Percentiles rank a stretch among this genome's conserved stretches.
These are phyloP conservation scores for Syngnathus acus DNA, from an alignment of 2,797 vertebrate genomes.

Conservation along the genomic window DNA sequence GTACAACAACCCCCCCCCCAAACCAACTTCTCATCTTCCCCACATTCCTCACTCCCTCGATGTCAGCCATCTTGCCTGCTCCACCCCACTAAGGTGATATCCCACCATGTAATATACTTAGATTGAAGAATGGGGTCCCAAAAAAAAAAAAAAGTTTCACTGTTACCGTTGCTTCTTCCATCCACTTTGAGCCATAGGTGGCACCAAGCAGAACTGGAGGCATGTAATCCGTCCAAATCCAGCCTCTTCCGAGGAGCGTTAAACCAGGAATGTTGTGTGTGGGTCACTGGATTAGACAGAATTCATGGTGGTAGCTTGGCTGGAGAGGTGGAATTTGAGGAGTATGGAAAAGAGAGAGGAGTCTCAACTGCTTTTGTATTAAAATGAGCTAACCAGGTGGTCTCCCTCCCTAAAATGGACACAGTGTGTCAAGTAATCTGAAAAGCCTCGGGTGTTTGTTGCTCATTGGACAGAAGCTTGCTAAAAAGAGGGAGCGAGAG, in stretches of 20 bases:
- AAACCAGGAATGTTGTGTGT: conserved; percentile 68
- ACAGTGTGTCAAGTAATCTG: conserved; percentile 84
- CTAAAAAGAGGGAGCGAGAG: conserved; percentile 64
- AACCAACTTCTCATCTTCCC: conserved; percentile 48
- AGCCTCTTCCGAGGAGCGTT: conserved; percentile 73
- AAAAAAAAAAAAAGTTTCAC: conserved; percentile 30
- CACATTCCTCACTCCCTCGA: conserved; percentile 38
- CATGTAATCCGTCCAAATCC: conserved; percentile 77
- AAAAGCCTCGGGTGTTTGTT: conserved; percentile 77
- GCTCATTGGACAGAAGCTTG: conserved; percentile 71
- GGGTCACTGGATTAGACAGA: conserved; percentile 71
- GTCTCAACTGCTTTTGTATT: conserved; percentile 69
- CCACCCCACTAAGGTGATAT: conserved; percentile 6
- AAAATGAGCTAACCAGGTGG: conserved; percentile 82
- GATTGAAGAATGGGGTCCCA: conserved; percentile 18
- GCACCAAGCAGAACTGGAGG: conserved; percentile 69
- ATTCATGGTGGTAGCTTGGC: conserved; percentile 70
- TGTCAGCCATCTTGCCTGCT: conserved; percentile 4
- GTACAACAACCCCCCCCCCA: conserved; percentile 27
- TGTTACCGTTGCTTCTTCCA: conserved; percentile 40
- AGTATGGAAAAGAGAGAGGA: conserved; percentile 60
- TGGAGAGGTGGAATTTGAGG: conserved; percentile 75
- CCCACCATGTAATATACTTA: conserved; percentile 11
- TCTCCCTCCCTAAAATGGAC: conserved; percentile 78
- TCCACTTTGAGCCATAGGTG: conserved; percentile 66